Conservation (phyloP, 2,888 invertebrate genomes). For the Stenchaetothrips biformis region DNA sequence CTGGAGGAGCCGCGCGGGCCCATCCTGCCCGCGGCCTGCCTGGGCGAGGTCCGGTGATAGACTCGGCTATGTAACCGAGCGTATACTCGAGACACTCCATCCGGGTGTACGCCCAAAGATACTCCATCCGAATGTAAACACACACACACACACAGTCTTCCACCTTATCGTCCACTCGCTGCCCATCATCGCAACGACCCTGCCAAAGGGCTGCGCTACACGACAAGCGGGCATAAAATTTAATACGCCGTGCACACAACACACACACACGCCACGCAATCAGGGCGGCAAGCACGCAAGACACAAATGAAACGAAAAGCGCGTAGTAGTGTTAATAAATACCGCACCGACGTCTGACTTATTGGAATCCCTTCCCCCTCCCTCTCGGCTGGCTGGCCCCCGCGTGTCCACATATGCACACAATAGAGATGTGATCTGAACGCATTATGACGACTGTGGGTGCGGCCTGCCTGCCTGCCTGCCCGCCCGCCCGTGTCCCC, state of each 20-base stretch:
- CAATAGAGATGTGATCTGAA: neutral
- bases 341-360: neutral
- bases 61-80: too few relatives aligned
- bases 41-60: too few relatives aligned
- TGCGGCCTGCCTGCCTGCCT: too few relatives aligned
- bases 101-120: too few relatives aligned
- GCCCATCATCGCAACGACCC: neutral
- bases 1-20: too few relatives aligned
- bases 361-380: neutral
- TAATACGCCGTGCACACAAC: neutral
- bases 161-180: neutral
- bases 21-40: too few relatives aligned
- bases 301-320: neutral
- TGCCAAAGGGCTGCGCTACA: neutral
- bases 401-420: neutral
- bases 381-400: neutral
- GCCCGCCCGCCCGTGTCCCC: neutral
- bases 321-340: neutral
- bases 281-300: neutral
- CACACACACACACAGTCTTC: too few relatives aligned
- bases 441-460: neutral
- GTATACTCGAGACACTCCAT: too few relatives aligned
- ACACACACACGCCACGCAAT: neutral
- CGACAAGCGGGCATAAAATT: slow-evolving; percentile 30
- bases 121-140: too few relatives aligned